Evolutionary conservation across 2,797 vertebrate genomes (phyloP), one percentile per base, ranked within the genome.

Genomic region (Kryptolebias ocellatus): DNA sequence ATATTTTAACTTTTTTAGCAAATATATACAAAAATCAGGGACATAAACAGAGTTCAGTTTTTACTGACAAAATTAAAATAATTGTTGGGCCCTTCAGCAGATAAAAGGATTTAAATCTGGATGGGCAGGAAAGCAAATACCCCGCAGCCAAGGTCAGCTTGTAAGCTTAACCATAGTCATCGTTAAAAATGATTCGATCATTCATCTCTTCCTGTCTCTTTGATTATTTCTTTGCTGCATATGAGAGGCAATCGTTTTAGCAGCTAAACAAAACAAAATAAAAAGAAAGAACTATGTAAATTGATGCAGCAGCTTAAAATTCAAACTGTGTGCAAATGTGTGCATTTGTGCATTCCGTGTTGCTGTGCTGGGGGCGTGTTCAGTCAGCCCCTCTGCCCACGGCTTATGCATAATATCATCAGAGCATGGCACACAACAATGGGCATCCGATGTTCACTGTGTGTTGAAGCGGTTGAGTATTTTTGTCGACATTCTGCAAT

Each of bases 321-420:
- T 72, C 59, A 56, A 24, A 39, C 72, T 78, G 51, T 73, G 75
- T 60, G 66, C 17, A 57, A 62, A 39, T 72, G 57, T 79, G 83
- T 82, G 78, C 78, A 83, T 78, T 75, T 4, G 75, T 87, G 84
- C 69, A 54, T 83, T 74, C 45, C 65, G 70, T 78, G 67, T 80
- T 89, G 80, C 84, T 74, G 74, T 82, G 88, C 90, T 89, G 81
- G 83, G 84, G 89, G 88, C 83, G 82, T 88, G 87, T 89, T 92
- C 88, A 88, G 84, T 81, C 85, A 92, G 79, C 85, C 90, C 61
- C 83, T 87, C 70, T 90, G 90, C 87, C 88, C 88, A 85, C 83
- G 64, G 88, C 89, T 91, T 87, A 70, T 47, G 72, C 83, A 75
- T 78, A 89, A 87, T 85, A 80, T 85, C 92, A 91, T 83, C 89